phyloP scores from a whole-genome alignment of 2,113 vertebrate genomes.

The Holacanthus passer region DNA sequence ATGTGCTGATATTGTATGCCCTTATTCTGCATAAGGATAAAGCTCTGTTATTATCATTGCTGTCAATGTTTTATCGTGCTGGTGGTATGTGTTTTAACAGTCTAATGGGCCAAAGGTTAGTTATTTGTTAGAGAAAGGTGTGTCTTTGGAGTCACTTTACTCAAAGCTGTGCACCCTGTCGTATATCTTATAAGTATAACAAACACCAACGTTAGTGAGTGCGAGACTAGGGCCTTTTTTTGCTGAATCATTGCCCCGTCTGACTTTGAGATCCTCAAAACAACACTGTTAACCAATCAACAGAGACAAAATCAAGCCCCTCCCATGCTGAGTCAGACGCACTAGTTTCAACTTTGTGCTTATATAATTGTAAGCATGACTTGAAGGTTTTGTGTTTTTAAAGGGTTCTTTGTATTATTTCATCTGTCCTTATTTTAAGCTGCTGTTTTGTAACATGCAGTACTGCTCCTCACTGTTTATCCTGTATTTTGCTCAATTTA shows the following conservation, averaged over 20 bases:
- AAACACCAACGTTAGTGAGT: neutral
- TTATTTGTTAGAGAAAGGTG: neutral
- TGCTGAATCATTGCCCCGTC: conserved; percentile 76
- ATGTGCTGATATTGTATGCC: neutral
- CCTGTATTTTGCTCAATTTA: neutral
- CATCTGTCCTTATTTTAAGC: neutral
- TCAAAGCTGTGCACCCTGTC: neutral
- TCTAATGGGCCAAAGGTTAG: neutral
- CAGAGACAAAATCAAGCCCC: neutral
- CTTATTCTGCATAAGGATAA: neutral
- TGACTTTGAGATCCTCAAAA: neutral
- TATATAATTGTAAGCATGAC: conserved; percentile 18
- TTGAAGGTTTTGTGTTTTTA: neutral
- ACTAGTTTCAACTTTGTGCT: neutral
- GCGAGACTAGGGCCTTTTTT: conserved; percentile 11
- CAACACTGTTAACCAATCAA: conserved; percentile 36
- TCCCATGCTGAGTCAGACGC: conserved; percentile 27
- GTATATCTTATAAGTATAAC: too few species aligned
- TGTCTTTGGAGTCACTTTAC: neutral
- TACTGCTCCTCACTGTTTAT: neutral
- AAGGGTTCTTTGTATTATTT: neutral
- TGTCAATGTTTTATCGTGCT: neutral
- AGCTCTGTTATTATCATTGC: neutral
- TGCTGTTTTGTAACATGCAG: neutral
- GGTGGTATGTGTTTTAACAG: neutral